Conservation (phyloP, 2,113 vertebrate genomes). For the Heptranchias perlo region DNA sequence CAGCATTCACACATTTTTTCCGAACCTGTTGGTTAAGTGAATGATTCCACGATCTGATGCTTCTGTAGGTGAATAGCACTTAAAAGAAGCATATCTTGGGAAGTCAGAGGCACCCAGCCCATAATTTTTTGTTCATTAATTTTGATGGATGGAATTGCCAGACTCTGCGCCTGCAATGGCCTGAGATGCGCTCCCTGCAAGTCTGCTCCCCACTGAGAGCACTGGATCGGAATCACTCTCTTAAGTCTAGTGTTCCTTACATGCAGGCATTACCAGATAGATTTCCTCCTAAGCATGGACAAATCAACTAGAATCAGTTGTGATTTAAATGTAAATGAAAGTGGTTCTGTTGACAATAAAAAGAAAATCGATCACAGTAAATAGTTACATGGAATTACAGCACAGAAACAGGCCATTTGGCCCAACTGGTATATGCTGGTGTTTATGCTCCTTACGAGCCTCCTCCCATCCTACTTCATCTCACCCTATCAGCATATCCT, state of each 20-base stretch:
- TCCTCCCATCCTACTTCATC: too few species aligned
- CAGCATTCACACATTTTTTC: not conserved
- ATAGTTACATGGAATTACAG: too few species aligned
- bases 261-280: not conserved
- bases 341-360: not conserved
- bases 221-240: too few species aligned
- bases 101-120: not conserved
- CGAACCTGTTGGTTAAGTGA: not conserved
- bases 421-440: too few species aligned
- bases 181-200: not conserved
- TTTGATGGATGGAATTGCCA: not conserved
- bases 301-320: not conserved
- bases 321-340: not conserved
- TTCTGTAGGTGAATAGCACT: not conserved
- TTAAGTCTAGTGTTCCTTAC: too few species aligned
- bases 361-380: not conserved
- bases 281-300: too few species aligned
- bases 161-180: not conserved
- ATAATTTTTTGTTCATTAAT: not conserved
- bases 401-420: too few species aligned
- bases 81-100: not conserved
- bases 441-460: too few species aligned
- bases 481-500: too few species aligned
- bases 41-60: not conserved
- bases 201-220: too few species aligned